A percentile compares a stretch with the other conserved stretches of the same genome.
phyloP scores from a whole-genome alignment of 2,888 invertebrate species.

The Pharmacophagus antenor region DNA sequence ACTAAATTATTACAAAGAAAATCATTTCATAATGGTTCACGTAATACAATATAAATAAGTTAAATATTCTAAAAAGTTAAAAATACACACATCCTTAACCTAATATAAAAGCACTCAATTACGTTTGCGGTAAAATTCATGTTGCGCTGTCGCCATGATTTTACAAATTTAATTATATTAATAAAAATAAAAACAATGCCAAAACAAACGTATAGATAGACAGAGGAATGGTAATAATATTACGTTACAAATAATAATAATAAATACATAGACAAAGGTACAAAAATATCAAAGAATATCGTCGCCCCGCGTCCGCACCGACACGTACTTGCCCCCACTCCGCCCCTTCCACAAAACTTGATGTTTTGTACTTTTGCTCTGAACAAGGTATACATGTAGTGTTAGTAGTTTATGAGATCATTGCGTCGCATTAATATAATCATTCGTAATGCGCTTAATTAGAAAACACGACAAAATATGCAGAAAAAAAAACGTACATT shows the following conservation, averaged over 20 bases:
- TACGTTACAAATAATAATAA: conserved; percentile 62
- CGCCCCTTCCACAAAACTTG: conserved; percentile 33
- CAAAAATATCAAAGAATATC: conserved; percentile 70
- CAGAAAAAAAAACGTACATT: conserved; percentile 66
- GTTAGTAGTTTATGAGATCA: conserved; percentile 81
- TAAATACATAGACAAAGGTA: conserved; percentile 74
- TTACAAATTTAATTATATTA: conserved; percentile 36
- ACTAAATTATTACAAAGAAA: conserved; percentile 80
- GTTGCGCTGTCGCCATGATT: conserved; percentile 44
- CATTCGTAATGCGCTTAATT: conserved; percentile 67
- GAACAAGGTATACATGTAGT: conserved; percentile 62
- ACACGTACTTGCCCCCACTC: conserved; percentile 15
- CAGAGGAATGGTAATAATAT: conserved; percentile 69
- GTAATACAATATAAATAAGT: conserved; percentile 81
- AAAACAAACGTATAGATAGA: conserved; percentile 61
- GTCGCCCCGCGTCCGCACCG: conserved; percentile 40
- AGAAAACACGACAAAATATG: conserved; percentile 76
- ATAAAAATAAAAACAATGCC: conserved; percentile 49
- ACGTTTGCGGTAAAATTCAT: conserved; percentile 57
- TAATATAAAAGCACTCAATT: conserved; percentile 77
- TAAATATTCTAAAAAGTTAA: conserved; percentile 81
- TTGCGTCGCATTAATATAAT: conserved; percentile 64
- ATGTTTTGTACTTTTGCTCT: conserved; percentile 76
- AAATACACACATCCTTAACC: conserved; percentile 80
- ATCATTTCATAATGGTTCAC: conserved; percentile 75